A percentile compares a stretch with the other conserved stretches of the same genome.
Evolutionary conservation across 2,113 vertebrate species (phyloP).

Genomic region (Cyrtonyx montezumae): DNA sequence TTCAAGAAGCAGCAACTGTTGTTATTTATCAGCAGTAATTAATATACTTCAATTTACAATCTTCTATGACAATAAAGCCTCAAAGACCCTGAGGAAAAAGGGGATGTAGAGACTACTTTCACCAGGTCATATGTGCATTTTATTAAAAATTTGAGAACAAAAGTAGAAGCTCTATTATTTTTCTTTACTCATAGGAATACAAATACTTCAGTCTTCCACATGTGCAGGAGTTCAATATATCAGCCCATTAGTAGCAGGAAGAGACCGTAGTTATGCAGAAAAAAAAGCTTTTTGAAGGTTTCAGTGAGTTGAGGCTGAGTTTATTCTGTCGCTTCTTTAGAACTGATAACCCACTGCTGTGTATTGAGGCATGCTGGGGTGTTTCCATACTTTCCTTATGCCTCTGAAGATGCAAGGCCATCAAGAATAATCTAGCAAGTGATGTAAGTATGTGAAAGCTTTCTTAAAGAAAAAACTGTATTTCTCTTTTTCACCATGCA

Average conservation of each 20-base stretch:
- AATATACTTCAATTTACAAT: not conserved
- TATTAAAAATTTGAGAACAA: not conserved
- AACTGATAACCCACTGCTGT: not conserved
- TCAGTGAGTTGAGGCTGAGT: fast-evolving
- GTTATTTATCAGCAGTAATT: not conserved
- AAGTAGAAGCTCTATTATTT: not conserved
- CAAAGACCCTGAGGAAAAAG: slow-evolving; percentile 15
- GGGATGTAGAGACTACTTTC: not conserved
- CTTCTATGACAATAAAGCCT: not conserved
- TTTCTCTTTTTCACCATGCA: too few species aligned
- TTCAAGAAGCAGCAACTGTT: not conserved
- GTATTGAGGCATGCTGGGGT: not conserved
- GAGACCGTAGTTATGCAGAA: not conserved
- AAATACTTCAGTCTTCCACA: not conserved
- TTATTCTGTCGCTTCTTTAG: not conserved
- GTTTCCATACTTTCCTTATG: fast-evolving
- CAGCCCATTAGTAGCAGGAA: not conserved
- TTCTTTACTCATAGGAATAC: not conserved
- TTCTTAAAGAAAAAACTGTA: not conserved
- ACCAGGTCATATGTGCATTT: not conserved
- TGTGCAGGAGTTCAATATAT: not conserved
- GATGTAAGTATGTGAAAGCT: not conserved
- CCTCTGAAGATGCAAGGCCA: not conserved
- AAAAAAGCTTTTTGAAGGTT: not conserved
- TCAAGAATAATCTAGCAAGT: not conserved